These are phyloP conservation scores for Oscheius sp. DNA, from an alignment of 2,888 invertebrate genomes.

Conservation along the genomic window DNA sequence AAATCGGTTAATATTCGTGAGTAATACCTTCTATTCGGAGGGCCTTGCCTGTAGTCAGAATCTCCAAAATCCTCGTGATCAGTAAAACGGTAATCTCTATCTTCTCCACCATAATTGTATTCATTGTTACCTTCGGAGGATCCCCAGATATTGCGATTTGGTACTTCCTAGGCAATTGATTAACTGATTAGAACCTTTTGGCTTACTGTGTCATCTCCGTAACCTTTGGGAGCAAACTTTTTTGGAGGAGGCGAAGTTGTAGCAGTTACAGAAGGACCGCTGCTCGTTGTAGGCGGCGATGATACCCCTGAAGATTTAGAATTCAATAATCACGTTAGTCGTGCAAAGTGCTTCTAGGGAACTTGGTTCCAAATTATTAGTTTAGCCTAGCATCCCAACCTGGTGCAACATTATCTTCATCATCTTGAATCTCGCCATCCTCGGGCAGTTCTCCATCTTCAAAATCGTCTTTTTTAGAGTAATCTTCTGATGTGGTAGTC, in stretches of 20 bases:
- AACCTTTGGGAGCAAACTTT: constrained; percentile 29
- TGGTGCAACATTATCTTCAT: constrained; percentile 52
- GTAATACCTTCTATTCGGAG: constrained; percentile 25
- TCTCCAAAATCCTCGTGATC: constrained; percentile 37
- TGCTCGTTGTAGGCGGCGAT: constrained; percentile 4
- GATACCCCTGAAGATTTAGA: neutral
- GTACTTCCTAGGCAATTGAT: constrained; percentile 26
- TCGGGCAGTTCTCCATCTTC: constrained; percentile 72
- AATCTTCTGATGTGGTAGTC: constrained; percentile 31
- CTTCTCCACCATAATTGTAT: constrained; percentile 17
- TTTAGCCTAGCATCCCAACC: constrained; percentile 18
- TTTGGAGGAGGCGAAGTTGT: constrained; percentile 7
- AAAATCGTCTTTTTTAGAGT: constrained; percentile 43
- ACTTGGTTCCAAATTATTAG: neutral
- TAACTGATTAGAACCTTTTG: neutral
- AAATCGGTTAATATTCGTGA: neutral
- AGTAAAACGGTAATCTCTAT: constrained; percentile 37
- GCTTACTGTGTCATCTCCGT: constrained; percentile 34
- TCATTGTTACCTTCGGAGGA: constrained; percentile 13
- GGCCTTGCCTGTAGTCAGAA: constrained; percentile 38
- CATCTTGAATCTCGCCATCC: constrained; percentile 70
- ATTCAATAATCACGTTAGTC: no score
- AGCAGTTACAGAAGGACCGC: neutral
- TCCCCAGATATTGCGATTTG: constrained; percentile 25
- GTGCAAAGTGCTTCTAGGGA: no score